phyloP scores from a whole-genome alignment of 2,113 vertebrate genomes.

The Willisornis vidua region DNA sequence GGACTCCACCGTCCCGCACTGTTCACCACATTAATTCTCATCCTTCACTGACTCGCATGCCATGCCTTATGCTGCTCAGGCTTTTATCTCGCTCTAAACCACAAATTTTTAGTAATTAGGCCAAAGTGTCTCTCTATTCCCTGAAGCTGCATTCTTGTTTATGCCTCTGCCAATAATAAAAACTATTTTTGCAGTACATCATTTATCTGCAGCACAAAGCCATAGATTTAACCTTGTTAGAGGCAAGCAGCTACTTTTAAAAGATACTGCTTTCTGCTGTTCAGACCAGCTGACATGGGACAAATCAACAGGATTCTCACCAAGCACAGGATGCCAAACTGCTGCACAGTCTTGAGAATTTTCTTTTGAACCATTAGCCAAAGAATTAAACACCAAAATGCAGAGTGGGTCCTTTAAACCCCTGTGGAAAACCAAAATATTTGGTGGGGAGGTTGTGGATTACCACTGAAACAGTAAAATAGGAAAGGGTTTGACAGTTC shows the following conservation, averaged over 20 bases:
- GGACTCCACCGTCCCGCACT: not conserved
- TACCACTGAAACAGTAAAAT: not conserved
- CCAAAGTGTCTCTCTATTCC: not conserved
- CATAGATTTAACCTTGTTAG: not conserved
- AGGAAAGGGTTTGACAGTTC: not conserved
- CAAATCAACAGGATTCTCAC: not conserved
- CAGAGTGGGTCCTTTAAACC: not conserved
- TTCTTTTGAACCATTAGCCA: not conserved
- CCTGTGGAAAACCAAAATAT: not conserved
- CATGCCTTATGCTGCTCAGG: rapidly evolving
- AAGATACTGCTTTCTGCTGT: not conserved
- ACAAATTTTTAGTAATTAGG: not conserved
- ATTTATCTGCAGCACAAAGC: not conserved
- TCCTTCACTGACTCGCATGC: not conserved
- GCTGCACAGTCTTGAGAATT: not conserved
- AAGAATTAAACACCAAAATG: not conserved
- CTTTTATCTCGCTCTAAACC: not conserved
- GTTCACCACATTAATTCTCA: not conserved
- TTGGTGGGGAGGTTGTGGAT: not conserved
- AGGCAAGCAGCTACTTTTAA: not conserved
- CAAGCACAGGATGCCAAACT: not conserved
- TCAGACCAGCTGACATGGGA: not conserved
- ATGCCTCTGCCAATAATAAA: not conserved
- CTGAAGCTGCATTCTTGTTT: not conserved
- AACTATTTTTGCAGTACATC: not conserved